These are phyloP conservation scores for Hyposoter dolosus DNA, from an alignment of 2,888 invertebrate species.

Conservation along the genomic window DNA sequence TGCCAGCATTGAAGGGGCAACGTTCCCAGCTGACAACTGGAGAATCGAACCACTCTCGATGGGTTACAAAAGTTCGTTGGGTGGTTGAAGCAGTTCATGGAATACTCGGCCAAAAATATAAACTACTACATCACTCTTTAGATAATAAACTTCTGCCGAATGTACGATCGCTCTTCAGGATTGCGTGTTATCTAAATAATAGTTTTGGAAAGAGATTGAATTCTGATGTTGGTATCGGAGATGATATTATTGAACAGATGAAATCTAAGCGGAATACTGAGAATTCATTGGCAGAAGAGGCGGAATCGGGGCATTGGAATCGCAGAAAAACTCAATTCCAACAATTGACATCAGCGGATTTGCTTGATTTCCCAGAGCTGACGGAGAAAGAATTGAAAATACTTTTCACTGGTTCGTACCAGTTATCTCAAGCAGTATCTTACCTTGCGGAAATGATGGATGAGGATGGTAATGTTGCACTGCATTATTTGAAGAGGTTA, in stretches of 20 bases:
- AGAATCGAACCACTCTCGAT: constrained; percentile 69
- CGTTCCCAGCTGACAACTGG: constrained; percentile 53
- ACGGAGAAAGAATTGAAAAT: constrained; percentile 64
- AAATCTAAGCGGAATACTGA: constrained; percentile 20
- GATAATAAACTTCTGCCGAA: constrained; percentile 67
- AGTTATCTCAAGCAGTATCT: constrained; percentile 68
- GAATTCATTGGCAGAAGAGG: constrained; percentile 58
- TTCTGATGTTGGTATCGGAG: constrained; percentile 24
- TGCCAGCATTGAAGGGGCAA: constrained; percentile 34
- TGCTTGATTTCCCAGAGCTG: constrained; percentile 68
- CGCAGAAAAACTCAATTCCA: constrained; percentile 52
- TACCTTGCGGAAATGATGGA: constrained; percentile 71
- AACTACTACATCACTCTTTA: constrained; percentile 55
- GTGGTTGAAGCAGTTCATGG: constrained; percentile 68
- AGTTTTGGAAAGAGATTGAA: constrained; percentile 49
- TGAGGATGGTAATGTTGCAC: constrained; percentile 58
- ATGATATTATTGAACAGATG: not conserved
- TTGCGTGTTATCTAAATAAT: constrained; percentile 62
- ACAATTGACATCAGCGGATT: constrained; percentile 49
- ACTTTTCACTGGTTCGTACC: constrained; percentile 69
- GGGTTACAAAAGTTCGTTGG: constrained; percentile 70
- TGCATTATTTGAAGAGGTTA: constrained; percentile 55
- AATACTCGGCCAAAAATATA: constrained; percentile 51
- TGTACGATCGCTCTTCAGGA: constrained; percentile 17
- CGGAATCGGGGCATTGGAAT: constrained; percentile 41